These are phyloP conservation scores for Myodes glareolus DNA, from an alignment of 2,113 vertebrate species.

Conservation along the genomic window DNA sequence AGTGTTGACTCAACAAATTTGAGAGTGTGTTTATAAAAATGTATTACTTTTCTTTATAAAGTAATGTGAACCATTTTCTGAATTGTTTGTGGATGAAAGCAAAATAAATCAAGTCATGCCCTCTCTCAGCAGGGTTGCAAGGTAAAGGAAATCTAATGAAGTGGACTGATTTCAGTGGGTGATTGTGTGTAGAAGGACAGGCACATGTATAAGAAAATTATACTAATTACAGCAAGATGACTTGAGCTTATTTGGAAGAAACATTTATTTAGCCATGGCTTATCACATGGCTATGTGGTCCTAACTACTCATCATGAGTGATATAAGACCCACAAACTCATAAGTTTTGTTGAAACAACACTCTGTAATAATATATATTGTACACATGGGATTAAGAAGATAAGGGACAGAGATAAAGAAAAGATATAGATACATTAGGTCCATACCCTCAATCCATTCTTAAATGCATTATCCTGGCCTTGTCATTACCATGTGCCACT, in stretches of 20 bases:
- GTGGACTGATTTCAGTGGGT: background rate
- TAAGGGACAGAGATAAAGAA: background rate
- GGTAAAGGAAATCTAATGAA: background rate
- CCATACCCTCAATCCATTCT: background rate
- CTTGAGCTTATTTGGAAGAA: background rate
- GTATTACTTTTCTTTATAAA: conserved; percentile 6
- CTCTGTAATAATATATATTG: fast-evolving
- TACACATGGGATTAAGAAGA: background rate
- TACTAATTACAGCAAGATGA: background rate
- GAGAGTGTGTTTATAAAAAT: conserved; percentile 13
- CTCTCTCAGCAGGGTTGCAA: background rate
- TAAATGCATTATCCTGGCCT: background rate
- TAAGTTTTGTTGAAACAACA: background rate
- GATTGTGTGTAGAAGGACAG: background rate
- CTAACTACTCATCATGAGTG: background rate
- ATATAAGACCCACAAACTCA: background rate
- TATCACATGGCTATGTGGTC: background rate
- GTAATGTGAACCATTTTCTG: background rate
- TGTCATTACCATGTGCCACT: background rate
- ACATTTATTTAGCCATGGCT: background rate
- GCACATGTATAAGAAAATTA: background rate
- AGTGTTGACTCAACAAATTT: background rate
- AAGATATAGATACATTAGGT: background rate
- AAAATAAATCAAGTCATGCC: background rate
- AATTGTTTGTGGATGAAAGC: conserved; percentile 24